Evolutionary conservation across 2,797 vertebrate genomes (phyloP).

Genomic region (Rhinoraja longicauda): DNA sequence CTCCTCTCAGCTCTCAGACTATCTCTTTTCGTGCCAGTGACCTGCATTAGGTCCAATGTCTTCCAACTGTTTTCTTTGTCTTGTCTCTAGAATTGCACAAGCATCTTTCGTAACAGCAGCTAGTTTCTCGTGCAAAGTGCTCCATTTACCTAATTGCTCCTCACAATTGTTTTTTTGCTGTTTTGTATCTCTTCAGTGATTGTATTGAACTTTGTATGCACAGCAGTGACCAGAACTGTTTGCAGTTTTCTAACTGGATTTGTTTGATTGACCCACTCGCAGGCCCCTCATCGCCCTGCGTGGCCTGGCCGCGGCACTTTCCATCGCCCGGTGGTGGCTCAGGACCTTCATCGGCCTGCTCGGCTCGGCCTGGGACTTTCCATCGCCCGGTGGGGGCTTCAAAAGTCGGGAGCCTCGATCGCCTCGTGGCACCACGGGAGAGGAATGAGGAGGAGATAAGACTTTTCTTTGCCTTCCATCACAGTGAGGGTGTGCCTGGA

Average conservation of each 20-base stretch:
- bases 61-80: neutral
- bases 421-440: too few species aligned
- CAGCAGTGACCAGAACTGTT: neutral
- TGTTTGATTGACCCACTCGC: too few species aligned
- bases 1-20: neutral
- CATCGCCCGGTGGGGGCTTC: too few species aligned
- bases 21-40: neutral
- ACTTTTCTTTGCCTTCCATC: too few species aligned
- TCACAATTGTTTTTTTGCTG: neutral
- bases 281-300: too few species aligned
- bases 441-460: too few species aligned
- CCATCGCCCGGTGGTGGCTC: too few species aligned
- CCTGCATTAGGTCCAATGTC: neutral
- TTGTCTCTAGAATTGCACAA: neutral
- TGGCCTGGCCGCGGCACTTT: too few species aligned
- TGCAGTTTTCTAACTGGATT: neutral
- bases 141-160: neutral
- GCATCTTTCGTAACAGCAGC: neutral
- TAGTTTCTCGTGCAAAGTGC: neutral
- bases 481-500: too few species aligned
- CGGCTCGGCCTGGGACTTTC: too few species aligned
- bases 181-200: neutral
- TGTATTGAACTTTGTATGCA: neutral
- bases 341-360: too few species aligned
- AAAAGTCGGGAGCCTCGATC: too few species aligned